Percentiles rank a stretch among this genome's conserved stretches.
Conservation (phyloP, 2,888 invertebrate genomes). For the Hirtodrosophila trivittata region DNA sequence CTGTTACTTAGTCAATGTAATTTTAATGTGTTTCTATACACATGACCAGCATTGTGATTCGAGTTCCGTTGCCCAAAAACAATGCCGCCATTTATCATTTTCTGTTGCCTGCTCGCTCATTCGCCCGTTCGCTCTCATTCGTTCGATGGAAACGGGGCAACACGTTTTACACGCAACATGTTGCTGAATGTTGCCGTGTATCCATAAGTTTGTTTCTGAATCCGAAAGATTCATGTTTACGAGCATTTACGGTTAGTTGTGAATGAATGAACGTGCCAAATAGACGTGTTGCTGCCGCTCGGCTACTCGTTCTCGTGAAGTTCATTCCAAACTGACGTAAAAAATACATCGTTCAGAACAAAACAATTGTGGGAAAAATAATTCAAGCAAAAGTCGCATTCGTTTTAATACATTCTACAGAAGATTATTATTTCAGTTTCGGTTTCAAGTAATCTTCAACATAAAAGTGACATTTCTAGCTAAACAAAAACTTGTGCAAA, state of each 20-base stretch:
- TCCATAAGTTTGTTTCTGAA: slow-evolving; percentile 49
- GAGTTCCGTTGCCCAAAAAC: slow-evolving; percentile 60
- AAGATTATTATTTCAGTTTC: slow-evolving; percentile 15
- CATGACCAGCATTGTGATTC: slow-evolving; percentile 27
- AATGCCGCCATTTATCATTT: slow-evolving; percentile 79
- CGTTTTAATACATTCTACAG: slow-evolving; percentile 19
- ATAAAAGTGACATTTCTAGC: slow-evolving; percentile 40
- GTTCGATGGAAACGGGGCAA: slow-evolving; percentile 38
- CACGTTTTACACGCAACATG: slow-evolving; percentile 33
- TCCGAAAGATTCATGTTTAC: slow-evolving; percentile 74
- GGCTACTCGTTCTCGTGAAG: slow-evolving; percentile 64
- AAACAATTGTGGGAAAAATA: slow-evolving; percentile 31
- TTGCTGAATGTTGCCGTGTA: slow-evolving; percentile 48
- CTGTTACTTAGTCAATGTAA: too few relatives aligned
- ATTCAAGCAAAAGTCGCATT: slow-evolving; percentile 32
- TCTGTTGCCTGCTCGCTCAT: slow-evolving; percentile 60
- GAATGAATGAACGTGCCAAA: slow-evolving; percentile 84
- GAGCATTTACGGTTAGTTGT: slow-evolving; percentile 81
- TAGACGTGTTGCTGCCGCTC: slow-evolving; percentile 80
- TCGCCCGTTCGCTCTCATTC: slow-evolving; percentile 41
- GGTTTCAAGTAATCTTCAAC: slow-evolving; percentile 1
- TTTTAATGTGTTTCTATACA: slow-evolving; percentile 37
- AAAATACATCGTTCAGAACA: slow-evolving; percentile 40
- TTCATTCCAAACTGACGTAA: slow-evolving; percentile 70
- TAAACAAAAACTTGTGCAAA: slow-evolving; percentile 34